These are phyloP conservation scores for Plagodis pulveraria DNA, from an alignment of 2,888 invertebrate species.

Conservation along the genomic window DNA sequence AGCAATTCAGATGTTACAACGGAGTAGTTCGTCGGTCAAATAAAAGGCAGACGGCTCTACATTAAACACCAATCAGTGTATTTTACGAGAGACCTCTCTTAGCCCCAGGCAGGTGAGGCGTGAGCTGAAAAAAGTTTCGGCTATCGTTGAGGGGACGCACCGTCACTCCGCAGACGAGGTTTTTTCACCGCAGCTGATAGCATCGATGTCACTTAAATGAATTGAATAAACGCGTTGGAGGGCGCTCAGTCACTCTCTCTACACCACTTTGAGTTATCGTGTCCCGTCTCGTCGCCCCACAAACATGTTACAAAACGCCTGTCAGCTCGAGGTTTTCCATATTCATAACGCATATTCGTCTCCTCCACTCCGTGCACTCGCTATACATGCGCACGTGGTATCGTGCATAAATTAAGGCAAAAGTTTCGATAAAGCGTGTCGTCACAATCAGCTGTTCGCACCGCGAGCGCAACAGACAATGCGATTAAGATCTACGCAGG, in stretches of 20 bases:
- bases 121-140: slow-evolving; percentile 14
- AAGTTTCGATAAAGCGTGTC: slow-evolving; percentile 74
- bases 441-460: slow-evolving; percentile 81
- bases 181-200: slow-evolving; percentile 76
- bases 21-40: slow-evolving; percentile 22
- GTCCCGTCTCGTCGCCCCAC: slow-evolving; percentile 46
- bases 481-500: slow-evolving; percentile 86
- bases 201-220: slow-evolving; percentile 84
- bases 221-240: slow-evolving; percentile 80
- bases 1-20: too few species aligned
- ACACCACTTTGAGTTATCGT: slow-evolving; percentile 48
- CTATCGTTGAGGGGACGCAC: slow-evolving; percentile 38
- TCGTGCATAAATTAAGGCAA: slow-evolving; percentile 62
- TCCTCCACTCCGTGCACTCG: slow-evolving; percentile 7
- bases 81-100: slow-evolving; percentile 66
- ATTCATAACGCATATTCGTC: slow-evolving; percentile 34
- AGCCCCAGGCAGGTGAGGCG: slow-evolving; percentile 72
- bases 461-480: slow-evolving; percentile 84
- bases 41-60: slow-evolving; percentile 57
- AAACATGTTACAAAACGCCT: slow-evolving; percentile 46
- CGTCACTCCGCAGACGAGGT: slow-evolving; percentile 76
- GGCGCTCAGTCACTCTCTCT: slow-evolving; percentile 57
- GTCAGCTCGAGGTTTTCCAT: slow-evolving; percentile 40
- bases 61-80: slow-evolving; percentile 76
- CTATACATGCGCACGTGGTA: slow-evolving; percentile 42